Percentiles rank a stretch among this genome's conserved stretches.
Evolutionary conservation across 2,113 vertebrate genomes (phyloP).

Genomic region (Indri indri): DNA sequence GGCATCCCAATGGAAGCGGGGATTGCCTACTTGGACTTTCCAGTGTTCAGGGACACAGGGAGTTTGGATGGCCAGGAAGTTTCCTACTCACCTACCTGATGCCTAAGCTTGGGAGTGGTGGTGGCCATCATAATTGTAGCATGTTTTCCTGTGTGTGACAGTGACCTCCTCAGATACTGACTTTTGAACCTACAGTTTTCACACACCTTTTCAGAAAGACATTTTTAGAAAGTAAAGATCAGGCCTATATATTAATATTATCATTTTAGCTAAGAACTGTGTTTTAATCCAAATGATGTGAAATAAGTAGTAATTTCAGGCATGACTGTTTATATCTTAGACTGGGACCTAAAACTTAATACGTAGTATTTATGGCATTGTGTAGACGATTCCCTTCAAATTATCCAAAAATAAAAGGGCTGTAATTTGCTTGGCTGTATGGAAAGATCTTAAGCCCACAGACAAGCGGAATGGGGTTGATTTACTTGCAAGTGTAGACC

Average conservation of each 20-base stretch:
- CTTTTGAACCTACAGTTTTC: not conserved
- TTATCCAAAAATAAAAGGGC: not conserved
- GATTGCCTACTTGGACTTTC: not conserved
- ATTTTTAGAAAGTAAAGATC: not conserved
- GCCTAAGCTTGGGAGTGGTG: accelerated
- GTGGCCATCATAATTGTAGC: accelerated
- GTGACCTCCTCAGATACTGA: not conserved
- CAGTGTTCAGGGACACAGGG: not conserved
- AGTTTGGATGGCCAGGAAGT: accelerated
- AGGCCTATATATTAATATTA: too few relatives aligned
- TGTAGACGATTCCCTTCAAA: not conserved
- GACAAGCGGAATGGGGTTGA: not conserved
- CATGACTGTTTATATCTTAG: not conserved
- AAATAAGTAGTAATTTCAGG: not conserved
- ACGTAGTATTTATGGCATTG: accelerated
- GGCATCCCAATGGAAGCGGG: not conserved
- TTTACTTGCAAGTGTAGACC: too few relatives aligned
- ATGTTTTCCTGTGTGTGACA: not conserved
- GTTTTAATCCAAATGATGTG: not conserved
- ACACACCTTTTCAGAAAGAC: not conserved
- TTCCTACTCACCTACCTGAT: accelerated
- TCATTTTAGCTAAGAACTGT: not conserved
- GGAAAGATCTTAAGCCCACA: not conserved
- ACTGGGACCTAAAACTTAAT: not conserved
- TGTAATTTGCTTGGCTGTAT: not conserved